Evolutionary conservation across 1,140 invertebrate species (phyloP).

Genomic region (Trypoxylus dichotomus): DNA sequence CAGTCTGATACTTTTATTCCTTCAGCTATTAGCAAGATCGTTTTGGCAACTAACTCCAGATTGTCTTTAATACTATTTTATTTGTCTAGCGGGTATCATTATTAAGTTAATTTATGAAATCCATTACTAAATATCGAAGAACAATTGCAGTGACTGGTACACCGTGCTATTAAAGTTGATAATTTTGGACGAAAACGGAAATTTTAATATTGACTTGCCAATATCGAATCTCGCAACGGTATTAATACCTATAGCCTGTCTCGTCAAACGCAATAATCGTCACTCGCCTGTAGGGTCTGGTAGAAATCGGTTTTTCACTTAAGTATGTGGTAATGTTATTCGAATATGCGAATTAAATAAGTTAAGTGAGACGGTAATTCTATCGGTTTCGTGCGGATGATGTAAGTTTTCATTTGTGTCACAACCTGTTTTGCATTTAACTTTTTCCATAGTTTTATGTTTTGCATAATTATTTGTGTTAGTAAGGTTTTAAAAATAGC

Average conservation of each 20-base stretch:
- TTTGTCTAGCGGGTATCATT: neutral
- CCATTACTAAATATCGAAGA: neutral
- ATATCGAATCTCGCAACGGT: neutral
- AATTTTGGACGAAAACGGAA: neutral
- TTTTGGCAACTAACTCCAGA: no score
- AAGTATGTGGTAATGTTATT: neutral
- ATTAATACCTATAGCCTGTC: neutral
- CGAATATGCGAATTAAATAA: no score
- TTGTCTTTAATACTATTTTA: no score
- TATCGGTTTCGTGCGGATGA: neutral
- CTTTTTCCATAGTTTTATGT: no score
- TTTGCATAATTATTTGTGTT: neutral
- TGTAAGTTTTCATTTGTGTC: neutral
- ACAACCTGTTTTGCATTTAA: neutral
- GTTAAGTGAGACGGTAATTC: neutral
- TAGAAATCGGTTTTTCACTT: neutral
- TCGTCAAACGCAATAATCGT: no score
- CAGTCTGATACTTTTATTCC: no score
- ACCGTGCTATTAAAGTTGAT: neutral
- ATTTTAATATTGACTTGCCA: neutral
- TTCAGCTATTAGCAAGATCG: no score
- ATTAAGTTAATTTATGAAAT: neutral
- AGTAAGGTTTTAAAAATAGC: conserved; percentile 3
- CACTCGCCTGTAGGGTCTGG: neutral
- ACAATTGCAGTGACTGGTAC: neutral